Evolutionary conservation across 2,888 invertebrate species (phyloP).

Genomic region (Clusia tigrina): DNA sequence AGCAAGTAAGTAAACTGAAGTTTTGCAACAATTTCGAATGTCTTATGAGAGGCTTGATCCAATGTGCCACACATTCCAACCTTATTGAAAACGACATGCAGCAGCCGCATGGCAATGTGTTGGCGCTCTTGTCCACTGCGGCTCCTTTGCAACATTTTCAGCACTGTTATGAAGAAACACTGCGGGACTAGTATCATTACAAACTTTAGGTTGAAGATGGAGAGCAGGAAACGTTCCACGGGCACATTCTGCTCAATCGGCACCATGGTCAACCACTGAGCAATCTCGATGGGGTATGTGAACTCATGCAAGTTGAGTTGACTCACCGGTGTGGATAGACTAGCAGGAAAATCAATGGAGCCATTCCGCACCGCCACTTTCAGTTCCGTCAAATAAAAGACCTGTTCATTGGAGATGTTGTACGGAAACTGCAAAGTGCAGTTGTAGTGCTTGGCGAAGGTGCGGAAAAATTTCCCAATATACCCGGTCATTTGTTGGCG

Average conservation of each 20-base stretch:
- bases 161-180: conserved; percentile 23
- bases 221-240: conserved; percentile 26
- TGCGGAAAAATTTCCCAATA: conserved; percentile 32
- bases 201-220: conserved; percentile 17
- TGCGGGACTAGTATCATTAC: conserved; percentile 20
- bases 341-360: conserved; percentile 35
- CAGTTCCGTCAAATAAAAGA: conserved; percentile 10
- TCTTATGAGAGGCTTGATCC: conserved; percentile 41
- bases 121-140: too few species aligned
- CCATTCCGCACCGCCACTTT: conserved; percentile 23
- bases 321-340: conserved; percentile 23
- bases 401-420: conserved; percentile 18
- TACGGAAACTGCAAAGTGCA: conserved; percentile 36
- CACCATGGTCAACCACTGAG: conserved; percentile 42
- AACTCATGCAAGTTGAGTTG: conserved; percentile 19
- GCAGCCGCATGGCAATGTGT: too few species aligned
- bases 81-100: conserved; percentile 30
- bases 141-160: too few species aligned
- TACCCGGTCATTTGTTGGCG: conserved; percentile 40
- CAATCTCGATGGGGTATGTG: conserved; percentile 37
- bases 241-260: conserved; percentile 40
- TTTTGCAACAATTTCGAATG: conserved; percentile 17
- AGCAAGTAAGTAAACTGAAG: conserved; percentile 32
- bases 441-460: conserved; percentile 43
- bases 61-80: conserved; percentile 44